phyloP scores from a whole-genome alignment of 2,797 vertebrate genomes.

The Prunella strophiata region DNA sequence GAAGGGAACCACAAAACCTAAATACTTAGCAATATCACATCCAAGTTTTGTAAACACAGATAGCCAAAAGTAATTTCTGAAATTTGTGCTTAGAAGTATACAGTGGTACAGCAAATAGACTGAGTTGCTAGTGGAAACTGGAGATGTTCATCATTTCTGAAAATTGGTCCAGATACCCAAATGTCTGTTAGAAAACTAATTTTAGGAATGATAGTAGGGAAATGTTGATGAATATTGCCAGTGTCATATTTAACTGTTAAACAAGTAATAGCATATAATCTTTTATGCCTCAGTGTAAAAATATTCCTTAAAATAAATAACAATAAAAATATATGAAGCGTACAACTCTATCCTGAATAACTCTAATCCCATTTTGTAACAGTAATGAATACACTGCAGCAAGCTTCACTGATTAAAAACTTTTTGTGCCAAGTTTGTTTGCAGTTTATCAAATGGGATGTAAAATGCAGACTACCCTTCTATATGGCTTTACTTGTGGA shows the following conservation, averaged over 20 bases:
- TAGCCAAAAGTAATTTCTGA: background rate
- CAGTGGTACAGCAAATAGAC: background rate
- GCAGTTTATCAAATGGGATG: background rate
- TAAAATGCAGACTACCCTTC: background rate
- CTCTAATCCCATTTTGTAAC: constrained; percentile 31
- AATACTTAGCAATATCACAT: background rate
- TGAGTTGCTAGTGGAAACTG: background rate
- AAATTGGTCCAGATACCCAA: constrained; percentile 27
- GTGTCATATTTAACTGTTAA: constrained; percentile 53
- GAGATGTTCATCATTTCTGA: background rate
- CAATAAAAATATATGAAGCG: constrained; percentile 52
- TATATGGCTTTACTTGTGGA: background rate
- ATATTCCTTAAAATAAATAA: constrained; percentile 63
- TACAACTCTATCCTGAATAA: background rate
- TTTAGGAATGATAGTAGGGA: constrained; percentile 6
- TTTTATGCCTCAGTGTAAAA: constrained; percentile 44
- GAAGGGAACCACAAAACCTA: fast-evolving
- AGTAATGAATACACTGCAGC: background rate
- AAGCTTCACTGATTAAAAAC: constrained; percentile 39
- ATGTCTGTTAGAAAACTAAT: constrained; percentile 34
- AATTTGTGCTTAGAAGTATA: background rate
- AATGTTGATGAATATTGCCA: constrained; percentile 27
- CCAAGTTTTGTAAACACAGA: background rate
- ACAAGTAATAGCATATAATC: constrained; percentile 50
- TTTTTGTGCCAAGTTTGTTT: constrained; percentile 23